phyloP scores from a whole-genome alignment of 2,113 vertebrate genomes.

The Antechinus flavipes region DNA sequence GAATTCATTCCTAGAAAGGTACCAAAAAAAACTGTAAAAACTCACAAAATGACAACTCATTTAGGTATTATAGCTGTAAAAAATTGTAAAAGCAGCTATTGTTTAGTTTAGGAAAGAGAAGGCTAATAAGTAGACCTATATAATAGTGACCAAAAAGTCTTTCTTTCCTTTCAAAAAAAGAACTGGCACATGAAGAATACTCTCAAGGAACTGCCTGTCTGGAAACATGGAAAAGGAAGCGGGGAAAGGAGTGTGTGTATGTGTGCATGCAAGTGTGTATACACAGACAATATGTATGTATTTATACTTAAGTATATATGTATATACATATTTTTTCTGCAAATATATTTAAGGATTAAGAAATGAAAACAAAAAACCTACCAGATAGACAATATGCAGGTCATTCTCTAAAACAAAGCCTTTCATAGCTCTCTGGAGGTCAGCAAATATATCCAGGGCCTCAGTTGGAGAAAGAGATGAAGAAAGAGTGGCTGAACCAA shows the following conservation, averaged over 20 bases:
- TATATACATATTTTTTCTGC: slow-evolving; percentile 3
- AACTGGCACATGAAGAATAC: not conserved
- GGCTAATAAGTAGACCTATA: not conserved
- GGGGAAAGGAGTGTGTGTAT: not conserved
- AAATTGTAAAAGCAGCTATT: not conserved
- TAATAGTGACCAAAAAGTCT: not conserved
- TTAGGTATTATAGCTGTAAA: not conserved
- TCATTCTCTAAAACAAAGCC: slow-evolving; percentile 98
- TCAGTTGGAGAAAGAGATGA: slow-evolving; percentile 96
- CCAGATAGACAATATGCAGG: slow-evolving; percentile 96
- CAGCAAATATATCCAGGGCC: slow-evolving; percentile 97
- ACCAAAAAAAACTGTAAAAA: not conserved
- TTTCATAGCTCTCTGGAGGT: slow-evolving; percentile 98
- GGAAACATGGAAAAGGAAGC: not conserved
- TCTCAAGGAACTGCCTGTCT: not conserved
- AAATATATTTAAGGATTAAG: not conserved
- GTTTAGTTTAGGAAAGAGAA: not conserved
- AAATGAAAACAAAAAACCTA: slow-evolving; percentile 79
- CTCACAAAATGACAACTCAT: not conserved
- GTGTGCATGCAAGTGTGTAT: not conserved
- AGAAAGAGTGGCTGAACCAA: slow-evolving; percentile 94
- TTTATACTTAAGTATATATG: not conserved
- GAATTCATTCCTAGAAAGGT: not conserved
- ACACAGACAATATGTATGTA: not conserved
- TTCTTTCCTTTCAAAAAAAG: not conserved